Percentiles rank a stretch among this genome's conserved stretches.
Conservation (phyloP, 1,140 invertebrate species). For the Zaprionus taronus region DNA sequence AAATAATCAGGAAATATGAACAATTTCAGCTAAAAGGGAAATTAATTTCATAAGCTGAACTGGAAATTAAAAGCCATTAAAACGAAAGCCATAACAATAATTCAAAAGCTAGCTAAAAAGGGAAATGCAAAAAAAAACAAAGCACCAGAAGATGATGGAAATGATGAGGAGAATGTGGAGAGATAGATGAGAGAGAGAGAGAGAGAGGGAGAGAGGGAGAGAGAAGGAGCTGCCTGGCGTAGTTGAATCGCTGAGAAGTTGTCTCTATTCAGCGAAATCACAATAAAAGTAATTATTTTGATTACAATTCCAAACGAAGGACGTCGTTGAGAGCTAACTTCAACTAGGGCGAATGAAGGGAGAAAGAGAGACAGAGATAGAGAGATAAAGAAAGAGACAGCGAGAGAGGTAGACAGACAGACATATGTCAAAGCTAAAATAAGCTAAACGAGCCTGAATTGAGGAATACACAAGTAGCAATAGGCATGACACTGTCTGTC, state of each 20-base stretch:
- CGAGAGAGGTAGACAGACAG: not conserved
- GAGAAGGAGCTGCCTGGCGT: not conserved
- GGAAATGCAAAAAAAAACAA: slow-evolving; percentile 23
- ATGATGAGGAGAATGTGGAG: not conserved
- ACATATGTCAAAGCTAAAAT: not conserved
- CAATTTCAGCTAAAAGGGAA: slow-evolving; percentile 1
- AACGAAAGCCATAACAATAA: slow-evolving; percentile 57
- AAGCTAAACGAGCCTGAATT: not conserved
- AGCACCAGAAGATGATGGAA: slow-evolving; percentile 1
- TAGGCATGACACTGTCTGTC: slow-evolving; percentile 1
- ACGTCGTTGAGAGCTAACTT: not conserved
- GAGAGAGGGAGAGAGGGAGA: not conserved
- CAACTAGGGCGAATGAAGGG: not conserved
- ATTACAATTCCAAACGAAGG: slow-evolving; percentile 8
- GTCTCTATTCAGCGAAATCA: slow-evolving; percentile 3
- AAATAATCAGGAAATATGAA: not conserved
- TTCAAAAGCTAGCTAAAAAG: slow-evolving; percentile 40
- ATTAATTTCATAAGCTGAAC: slow-evolving; percentile 11
- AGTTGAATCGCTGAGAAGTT: not conserved
- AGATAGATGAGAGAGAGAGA: slow-evolving; percentile 26
- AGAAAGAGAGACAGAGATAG: not conserved
- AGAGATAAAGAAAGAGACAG: slow-evolving; percentile 11
- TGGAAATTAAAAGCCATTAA: slow-evolving; percentile 63
- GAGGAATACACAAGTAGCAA: not conserved
- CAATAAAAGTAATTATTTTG: slow-evolving; percentile 10